These are phyloP conservation scores for Deilephila porcellus DNA, from an alignment of 2,888 invertebrate genomes.

Conservation along the genomic window DNA sequence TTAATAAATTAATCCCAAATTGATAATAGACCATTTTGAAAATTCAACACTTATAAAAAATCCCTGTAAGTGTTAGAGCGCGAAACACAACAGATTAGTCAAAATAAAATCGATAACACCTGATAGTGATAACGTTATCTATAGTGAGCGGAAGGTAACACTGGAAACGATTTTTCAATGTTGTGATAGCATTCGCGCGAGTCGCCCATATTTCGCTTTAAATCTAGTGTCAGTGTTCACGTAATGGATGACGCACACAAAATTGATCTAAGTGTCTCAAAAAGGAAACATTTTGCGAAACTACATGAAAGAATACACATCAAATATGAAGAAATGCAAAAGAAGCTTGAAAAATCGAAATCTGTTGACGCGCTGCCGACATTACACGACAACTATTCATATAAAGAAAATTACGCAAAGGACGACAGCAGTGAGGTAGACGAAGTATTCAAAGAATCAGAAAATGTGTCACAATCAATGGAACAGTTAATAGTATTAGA, in stretches of 20 bases:
- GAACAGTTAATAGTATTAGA: constrained; percentile 51
- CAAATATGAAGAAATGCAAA: constrained; percentile 75
- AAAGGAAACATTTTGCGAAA: constrained; percentile 62
- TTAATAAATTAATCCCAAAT: neutral
- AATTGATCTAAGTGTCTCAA: constrained; percentile 44
- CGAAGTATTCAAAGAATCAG: constrained; percentile 37
- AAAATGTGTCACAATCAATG: constrained; percentile 39
- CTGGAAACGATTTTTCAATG: constrained; percentile 48
- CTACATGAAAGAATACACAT: constrained; percentile 69
- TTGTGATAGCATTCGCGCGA: constrained; percentile 17
- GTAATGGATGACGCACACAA: constrained; percentile 55
- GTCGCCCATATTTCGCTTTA: neutral
- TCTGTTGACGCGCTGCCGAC: constrained; percentile 65
- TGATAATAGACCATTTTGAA: neutral
- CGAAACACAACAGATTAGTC: constrained; percentile 57
- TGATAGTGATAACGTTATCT: constrained; percentile 71
- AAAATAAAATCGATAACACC: constrained; percentile 68
- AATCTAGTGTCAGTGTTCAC: constrained; percentile 3
- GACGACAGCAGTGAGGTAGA: constrained; percentile 48
- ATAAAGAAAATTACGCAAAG: constrained; percentile 51
- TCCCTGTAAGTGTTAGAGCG: constrained; percentile 40
- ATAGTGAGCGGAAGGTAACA: constrained; percentile 34
- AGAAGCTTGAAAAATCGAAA: constrained; percentile 70
- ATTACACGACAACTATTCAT: constrained; percentile 56
- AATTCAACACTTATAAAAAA: constrained; percentile 34